Conservation (phyloP, 2,797 vertebrate species). For the Orientallactaga sibirica region DNA sequence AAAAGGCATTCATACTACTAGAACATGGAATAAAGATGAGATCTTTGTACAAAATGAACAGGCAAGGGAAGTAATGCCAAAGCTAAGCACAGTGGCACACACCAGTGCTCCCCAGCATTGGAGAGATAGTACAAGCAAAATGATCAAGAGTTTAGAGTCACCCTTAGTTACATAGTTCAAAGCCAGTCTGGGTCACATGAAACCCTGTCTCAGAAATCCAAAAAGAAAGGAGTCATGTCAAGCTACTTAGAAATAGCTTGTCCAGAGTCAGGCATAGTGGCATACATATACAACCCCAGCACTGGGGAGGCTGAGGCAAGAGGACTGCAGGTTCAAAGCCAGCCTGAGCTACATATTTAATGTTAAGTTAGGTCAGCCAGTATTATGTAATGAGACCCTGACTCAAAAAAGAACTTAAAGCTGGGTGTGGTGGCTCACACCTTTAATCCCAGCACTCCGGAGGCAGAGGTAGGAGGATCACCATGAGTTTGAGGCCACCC, state of each 20-base stretch:
- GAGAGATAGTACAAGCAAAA: background rate
- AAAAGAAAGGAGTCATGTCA: background rate
- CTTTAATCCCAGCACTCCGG: too few relatives aligned
- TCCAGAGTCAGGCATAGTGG: background rate
- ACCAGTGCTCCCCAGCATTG: background rate
- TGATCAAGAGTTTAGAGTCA: background rate
- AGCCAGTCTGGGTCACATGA: background rate
- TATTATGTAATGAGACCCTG: too few relatives aligned
- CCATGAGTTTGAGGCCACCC: too few relatives aligned
- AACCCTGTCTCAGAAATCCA: background rate
- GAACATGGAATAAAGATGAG: background rate
- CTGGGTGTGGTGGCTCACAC: too few relatives aligned
- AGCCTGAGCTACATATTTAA: background rate
- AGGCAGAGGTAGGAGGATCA: too few relatives aligned
- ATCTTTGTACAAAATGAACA: background rate
- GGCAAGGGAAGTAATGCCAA: background rate
- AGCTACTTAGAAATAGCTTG: background rate
- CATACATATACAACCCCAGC: background rate
- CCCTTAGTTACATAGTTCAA: background rate
- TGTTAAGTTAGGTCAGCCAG: too few relatives aligned
- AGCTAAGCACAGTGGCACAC: background rate
- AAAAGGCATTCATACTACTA: background rate
- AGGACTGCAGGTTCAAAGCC: background rate
- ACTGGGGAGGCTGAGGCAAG: background rate
- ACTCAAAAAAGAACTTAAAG: too few relatives aligned